Evolutionary conservation across 2,888 invertebrate genomes (phyloP), one percentile per base, ranked within the genome.

Genomic region (Tiliacea citrago): DNA sequence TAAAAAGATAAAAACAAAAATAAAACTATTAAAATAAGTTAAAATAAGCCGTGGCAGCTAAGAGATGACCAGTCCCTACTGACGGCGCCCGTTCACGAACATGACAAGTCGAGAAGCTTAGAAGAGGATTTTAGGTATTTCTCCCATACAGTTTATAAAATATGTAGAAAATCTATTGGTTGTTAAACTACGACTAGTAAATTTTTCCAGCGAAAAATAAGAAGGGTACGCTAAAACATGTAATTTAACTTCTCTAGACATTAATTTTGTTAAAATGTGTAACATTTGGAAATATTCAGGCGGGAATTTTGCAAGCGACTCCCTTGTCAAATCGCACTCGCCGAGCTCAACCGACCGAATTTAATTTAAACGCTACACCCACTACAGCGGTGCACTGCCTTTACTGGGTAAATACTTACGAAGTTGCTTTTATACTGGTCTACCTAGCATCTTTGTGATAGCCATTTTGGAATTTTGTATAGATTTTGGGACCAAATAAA

Each of bases 311-410:
- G 81, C 68, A 74, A 79, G 82, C 78, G 79, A 66, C 79, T 86
- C 88, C 88, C 85, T 84, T 86, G 86, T 90, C 89, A 89, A 90
- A 90, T 88, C 83, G 78, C 69, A 79, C 86, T 84, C 81, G 68
- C 60, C 68, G 73, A 76, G 83, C 79, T 84, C 83, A 88, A 81
- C 87, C 85, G 77, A 81, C 86, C 82, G 84, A 88, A 90, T 89
- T 90, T 86, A 89, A 91, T 91, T 89, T 87, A 71, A 85, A 73
- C 70, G 70, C 76, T 78, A 86, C 81, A 81, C 69, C 68, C 62
- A 57, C 81, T 77, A 84, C 77, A 73, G 65, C 61, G 80, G 72
- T 74, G 77, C 79, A 75, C 69, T 75, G 77, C 77, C 77, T 83
- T 83, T 82, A 76, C 70, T 58, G 45, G 29, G 63, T 63, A 85